Evolutionary conservation across 2,888 invertebrate genomes (phyloP).

Genomic region (Drosophila fungiperda): DNA sequence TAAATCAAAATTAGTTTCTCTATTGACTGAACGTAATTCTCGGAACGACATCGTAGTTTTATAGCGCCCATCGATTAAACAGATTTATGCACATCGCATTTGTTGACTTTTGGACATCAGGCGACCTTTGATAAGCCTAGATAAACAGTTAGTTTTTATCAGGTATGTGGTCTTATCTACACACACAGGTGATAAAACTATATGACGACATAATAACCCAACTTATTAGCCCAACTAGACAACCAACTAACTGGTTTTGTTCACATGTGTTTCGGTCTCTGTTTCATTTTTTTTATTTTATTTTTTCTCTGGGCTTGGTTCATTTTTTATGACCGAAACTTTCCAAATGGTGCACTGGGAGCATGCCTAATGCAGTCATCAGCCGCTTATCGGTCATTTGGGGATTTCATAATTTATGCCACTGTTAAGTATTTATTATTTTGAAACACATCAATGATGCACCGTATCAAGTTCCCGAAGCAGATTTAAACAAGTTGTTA

Average conservation of each 20-base stretch:
- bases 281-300: conserved; percentile 1
- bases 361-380: conserved; percentile 66
- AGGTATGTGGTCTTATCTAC: conserved; percentile 55
- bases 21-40: conserved; percentile 35
- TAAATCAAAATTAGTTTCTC: conserved; percentile 73
- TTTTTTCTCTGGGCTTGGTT: conserved; percentile 6
- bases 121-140: conserved; percentile 62
- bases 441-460: conserved; percentile 41
- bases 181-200: conserved; percentile 54
- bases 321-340: conserved; percentile 45
- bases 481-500: conserved; percentile 12
- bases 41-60: conserved; percentile 9
- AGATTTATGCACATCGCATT: conserved; percentile 39
- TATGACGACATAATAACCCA: conserved; percentile 32
- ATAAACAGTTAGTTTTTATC: conserved; percentile 21
- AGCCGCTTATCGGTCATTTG: conserved; percentile 57
- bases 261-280: neutral
- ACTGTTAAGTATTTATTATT: conserved; percentile 32
- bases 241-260: conserved; percentile 41
- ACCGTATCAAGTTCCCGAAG: conserved; percentile 35
- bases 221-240: conserved; percentile 28
- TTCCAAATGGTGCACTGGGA: conserved; percentile 43
- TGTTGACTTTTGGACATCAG: conserved; percentile 45
- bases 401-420: conserved; percentile 57
- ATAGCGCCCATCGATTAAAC: conserved; percentile 38